These are phyloP conservation scores for Zosterops japonicus DNA, from an alignment of 2,113 vertebrate genomes.

Conservation along the genomic window DNA sequence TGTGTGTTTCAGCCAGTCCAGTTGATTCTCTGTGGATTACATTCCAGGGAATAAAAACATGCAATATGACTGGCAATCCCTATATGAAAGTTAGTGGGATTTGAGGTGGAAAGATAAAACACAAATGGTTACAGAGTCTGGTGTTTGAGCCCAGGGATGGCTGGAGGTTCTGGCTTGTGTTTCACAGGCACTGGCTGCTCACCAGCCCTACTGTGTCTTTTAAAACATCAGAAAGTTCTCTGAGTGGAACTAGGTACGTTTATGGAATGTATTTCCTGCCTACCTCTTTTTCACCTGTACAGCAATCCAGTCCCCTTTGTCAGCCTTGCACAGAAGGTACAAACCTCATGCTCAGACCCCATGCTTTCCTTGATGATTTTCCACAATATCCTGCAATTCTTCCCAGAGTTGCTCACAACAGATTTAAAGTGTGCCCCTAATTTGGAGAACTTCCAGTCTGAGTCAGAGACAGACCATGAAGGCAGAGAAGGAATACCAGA, in stretches of 20 bases:
- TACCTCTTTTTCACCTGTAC: neutral
- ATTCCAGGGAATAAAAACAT: neutral
- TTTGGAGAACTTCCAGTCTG: neutral
- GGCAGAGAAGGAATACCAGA: neutral
- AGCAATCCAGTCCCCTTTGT: neutral
- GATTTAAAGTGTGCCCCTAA: neutral
- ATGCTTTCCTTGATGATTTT: neutral
- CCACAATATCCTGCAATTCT: neutral
- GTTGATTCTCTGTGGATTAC: neutral
- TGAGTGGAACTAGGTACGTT: neutral
- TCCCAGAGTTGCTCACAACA: neutral
- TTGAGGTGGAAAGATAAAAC: neutral
- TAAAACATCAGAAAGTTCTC: neutral
- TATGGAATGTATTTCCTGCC: neutral
- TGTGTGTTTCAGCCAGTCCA: neutral
- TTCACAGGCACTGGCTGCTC: neutral
- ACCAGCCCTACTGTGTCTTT: neutral
- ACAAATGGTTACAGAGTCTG: neutral
- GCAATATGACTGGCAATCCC: neutral
- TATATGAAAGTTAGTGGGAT: neutral
- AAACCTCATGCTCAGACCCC: neutral
- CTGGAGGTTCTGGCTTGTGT: neutral
- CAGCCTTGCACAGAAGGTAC: neutral
- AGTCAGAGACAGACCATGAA: neutral
- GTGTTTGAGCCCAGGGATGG: neutral